Percentiles rank a stretch among this genome's conserved stretches.
Conservation (phyloP, 2,888 invertebrate genomes). For the Colletes collaris region DNA sequence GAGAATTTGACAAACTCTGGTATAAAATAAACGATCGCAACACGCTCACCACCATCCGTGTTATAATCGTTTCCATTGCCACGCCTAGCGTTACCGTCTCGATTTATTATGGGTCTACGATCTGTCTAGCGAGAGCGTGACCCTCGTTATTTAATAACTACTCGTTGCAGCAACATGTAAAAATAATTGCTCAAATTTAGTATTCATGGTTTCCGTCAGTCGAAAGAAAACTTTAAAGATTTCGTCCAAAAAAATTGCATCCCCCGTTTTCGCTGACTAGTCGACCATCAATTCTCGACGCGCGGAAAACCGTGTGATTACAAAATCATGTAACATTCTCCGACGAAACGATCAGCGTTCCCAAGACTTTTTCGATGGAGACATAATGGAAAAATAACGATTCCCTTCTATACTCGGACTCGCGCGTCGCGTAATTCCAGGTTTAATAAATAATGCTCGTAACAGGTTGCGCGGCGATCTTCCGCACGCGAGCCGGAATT, state of each 20-base stretch:
- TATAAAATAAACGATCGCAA: constrained; percentile 17
- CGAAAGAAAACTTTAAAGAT: too few species aligned
- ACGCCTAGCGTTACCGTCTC: background rate
- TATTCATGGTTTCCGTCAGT: too few species aligned
- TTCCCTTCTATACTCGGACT: constrained; percentile 19
- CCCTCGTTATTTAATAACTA: too few species aligned
- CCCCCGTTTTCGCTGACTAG: background rate
- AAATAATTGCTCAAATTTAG: too few species aligned
- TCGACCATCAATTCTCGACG: constrained; percentile 13
- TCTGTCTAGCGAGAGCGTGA: too few species aligned
- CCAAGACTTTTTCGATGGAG: constrained; percentile 38
- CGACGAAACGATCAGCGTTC: background rate
- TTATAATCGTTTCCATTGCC: constrained; percentile 24
- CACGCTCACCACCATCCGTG: constrained; percentile 1
- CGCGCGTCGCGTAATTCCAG: constrained; percentile 42
- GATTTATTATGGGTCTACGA: constrained; percentile 3
- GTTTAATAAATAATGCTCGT: constrained; percentile 55
- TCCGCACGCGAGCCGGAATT: constrained; percentile 43
- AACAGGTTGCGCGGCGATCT: constrained; percentile 34
- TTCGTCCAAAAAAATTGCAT: too few species aligned
- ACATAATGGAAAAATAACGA: constrained; percentile 55
- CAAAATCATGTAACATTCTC: background rate
- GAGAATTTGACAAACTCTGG: constrained; percentile 26
- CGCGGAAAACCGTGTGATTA: constrained; percentile 29
- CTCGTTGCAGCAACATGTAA: too few species aligned